Base-by-base conservation (phyloP, 2,888 invertebrate genomes). In the Sphinx pinastri region DNA sequence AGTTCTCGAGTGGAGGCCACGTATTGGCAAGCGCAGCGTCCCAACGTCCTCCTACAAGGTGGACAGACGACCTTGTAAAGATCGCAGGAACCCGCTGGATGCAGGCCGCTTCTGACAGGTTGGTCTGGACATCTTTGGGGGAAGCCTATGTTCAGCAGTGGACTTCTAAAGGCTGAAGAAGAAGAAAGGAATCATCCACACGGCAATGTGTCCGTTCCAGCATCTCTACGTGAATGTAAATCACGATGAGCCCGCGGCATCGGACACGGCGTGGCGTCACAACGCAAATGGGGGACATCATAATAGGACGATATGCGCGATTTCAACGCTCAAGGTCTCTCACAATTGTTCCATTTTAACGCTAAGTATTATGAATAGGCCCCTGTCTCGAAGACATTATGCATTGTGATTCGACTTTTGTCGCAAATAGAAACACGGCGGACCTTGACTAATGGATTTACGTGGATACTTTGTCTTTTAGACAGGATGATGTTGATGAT, bases 311-410 rank as follows among this genome's bases (percentile, higher is more conserved):
- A 82, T 81, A 80, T 76, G 79, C 81, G 80, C 78, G 77, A 83
- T 80, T 81, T 80, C 73, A 79, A 73, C 75, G 75, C 82, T 79
- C 84, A 86, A 86, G 82, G 81, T 79, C 80, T 71, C 74, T 72
- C 72, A 78, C 82, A 78, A 84, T 85, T 85, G 85, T 84, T 79
- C 79, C 79, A 79, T 82, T 83, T 78, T 72, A 76, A 79, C 75
- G 74, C 73, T 77, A 74, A 76, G 77, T 78, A 74, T 80, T 78
- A 77, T 74, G 77, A 81, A 81, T 76, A 75, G 76, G 75, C 72
- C 73, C 57, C 72, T 69, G 71, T 70, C 45, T 63, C 71, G 73
- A 68, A 72, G 49, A 70, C 57, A 67, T 31, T 51, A 58, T 38
- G 67, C 51, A 72, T 70, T 73, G 55, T 58, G 51, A 16, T 66